These are phyloP conservation scores for Monarcha castaneiventris DNA, from an alignment of 2,113 vertebrate species.

Conservation along the genomic window DNA sequence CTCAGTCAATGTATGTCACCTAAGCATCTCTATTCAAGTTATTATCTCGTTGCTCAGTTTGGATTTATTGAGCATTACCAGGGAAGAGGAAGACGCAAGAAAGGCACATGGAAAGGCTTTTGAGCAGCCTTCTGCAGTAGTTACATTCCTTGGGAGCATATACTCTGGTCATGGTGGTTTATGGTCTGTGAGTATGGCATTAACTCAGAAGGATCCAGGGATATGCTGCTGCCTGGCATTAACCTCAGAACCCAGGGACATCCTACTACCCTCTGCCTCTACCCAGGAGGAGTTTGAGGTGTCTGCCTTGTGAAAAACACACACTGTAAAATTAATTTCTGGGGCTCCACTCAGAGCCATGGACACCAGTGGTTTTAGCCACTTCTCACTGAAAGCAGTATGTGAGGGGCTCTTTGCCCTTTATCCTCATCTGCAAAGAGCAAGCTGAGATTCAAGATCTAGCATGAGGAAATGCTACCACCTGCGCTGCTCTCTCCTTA, in stretches of 20 bases:
- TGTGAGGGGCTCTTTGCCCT: background rate
- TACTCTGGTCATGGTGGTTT: background rate
- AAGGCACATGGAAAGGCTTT: background rate
- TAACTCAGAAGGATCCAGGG: background rate
- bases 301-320: background rate
- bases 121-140: background rate
- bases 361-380: background rate
- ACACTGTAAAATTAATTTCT: background rate
- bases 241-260: background rate
- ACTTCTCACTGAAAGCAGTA: background rate
- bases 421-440: background rate
- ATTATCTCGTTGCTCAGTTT: background rate
- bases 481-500: background rate
- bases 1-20: background rate
- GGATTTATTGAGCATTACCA: background rate
- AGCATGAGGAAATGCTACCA: background rate
- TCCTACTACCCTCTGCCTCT: background rate
- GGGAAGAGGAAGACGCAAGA: background rate
- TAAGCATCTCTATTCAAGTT: background rate
- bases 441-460: background rate
- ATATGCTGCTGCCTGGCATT: background rate
- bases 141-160: background rate
- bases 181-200: too few species aligned
- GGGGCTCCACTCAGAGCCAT: background rate
- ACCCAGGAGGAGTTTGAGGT: background rate